Evolutionary conservation across 1,140 invertebrate genomes (phyloP).

Genomic region (Cherax quadricarinatus): DNA sequence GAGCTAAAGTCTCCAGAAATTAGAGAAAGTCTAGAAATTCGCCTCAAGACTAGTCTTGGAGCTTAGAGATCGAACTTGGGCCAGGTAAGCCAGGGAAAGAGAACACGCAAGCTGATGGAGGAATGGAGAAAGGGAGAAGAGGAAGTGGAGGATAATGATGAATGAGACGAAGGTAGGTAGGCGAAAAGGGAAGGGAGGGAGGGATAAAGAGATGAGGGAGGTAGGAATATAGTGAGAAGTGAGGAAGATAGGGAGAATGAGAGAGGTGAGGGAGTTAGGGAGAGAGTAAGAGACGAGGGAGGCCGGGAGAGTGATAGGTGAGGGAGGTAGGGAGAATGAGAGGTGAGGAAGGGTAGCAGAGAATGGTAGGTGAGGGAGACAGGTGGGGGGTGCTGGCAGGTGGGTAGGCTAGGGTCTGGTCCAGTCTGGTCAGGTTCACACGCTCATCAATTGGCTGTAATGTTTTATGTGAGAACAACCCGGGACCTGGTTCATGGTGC

Average conservation of each 20-base stretch:
- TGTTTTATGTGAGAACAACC: slow-evolving; percentile 28
- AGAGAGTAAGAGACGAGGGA: background rate
- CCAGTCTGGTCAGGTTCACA: background rate
- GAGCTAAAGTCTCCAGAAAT: too few species aligned
- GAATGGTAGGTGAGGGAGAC: too few species aligned
- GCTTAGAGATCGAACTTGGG: too few species aligned
- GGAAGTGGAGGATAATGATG: too few species aligned
- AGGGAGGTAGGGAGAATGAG: background rate
- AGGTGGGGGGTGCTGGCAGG: too few species aligned
- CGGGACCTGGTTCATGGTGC: too few species aligned
- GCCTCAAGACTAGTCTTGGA: too few species aligned
- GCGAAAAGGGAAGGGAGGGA: background rate
- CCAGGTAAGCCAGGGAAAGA: too few species aligned
- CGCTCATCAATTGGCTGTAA: slow-evolving; percentile 33
- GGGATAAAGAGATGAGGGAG: background rate
- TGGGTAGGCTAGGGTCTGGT: background rate
- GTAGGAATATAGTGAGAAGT: background rate
- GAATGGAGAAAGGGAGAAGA: background rate
- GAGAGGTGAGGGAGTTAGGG: background rate
- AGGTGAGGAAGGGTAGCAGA: background rate
- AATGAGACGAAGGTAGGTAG: background rate
- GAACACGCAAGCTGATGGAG: too few species aligned
- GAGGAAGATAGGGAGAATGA: background rate
- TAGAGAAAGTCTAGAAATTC: too few species aligned
- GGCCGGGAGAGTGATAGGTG: background rate